A percentile compares a stretch with the other conserved stretches of the same genome.
phyloP scores from a whole-genome alignment of 2,888 invertebrate species.

The Agriopis aurantiaria region DNA sequence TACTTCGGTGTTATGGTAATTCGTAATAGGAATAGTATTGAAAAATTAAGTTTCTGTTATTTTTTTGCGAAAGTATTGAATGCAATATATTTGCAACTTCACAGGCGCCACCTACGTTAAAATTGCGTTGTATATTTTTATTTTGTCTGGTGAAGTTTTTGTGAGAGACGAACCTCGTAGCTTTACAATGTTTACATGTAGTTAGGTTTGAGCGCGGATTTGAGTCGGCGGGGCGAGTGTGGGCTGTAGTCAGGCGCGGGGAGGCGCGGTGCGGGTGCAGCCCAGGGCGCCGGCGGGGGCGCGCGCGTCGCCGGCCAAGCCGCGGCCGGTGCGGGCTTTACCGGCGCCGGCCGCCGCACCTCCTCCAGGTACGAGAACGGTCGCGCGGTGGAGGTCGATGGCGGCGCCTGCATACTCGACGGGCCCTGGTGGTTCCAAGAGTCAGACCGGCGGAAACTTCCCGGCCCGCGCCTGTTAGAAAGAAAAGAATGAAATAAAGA shows the following conservation, averaged over 20 bases:
- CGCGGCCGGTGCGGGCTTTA: constrained; percentile 49
- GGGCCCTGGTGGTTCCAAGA: constrained; percentile 64
- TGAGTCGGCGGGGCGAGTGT: constrained; percentile 63
- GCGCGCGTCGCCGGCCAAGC: constrained; percentile 59
- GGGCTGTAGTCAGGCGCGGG: constrained; percentile 78
- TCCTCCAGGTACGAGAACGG: constrained; percentile 72
- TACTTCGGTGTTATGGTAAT: too few relatives aligned
- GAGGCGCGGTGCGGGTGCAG: constrained; percentile 52
- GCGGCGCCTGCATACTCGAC: constrained; percentile 35
- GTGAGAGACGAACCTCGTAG: too few relatives aligned
- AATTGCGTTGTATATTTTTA: too few relatives aligned
- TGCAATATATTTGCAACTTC: too few relatives aligned
- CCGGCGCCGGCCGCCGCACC: constrained; percentile 53
- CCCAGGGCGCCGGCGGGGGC: constrained; percentile 42
- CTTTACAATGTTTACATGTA: background rate
- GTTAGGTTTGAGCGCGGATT: constrained; percentile 67
- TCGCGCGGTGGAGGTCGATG: constrained; percentile 25
- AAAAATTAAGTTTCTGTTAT: too few relatives aligned
- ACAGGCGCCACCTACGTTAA: too few relatives aligned
- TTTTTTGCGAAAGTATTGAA: too few relatives aligned
- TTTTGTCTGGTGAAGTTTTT: too few relatives aligned
- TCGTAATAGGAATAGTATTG: too few relatives aligned
- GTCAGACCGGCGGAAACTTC: constrained; percentile 63
- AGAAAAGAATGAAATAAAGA: constrained; percentile 14
- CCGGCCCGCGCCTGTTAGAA: constrained; percentile 23